Evolutionary conservation across 2,888 invertebrate species (phyloP).

Genomic region (Megalurothrips usitatus): DNA sequence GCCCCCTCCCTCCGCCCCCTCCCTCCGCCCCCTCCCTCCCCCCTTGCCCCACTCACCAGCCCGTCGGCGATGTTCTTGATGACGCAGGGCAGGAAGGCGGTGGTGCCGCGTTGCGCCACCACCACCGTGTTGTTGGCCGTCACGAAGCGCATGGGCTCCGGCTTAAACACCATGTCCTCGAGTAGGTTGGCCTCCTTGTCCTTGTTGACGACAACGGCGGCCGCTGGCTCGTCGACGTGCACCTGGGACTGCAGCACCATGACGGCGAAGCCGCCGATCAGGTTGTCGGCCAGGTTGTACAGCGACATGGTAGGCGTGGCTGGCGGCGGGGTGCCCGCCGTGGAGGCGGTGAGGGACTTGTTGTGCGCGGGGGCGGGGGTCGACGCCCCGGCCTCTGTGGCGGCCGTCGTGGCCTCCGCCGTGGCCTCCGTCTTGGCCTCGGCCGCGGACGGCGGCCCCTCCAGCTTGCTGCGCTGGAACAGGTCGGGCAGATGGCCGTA

Average conservation of each 20-base stretch:
- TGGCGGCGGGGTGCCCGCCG: neutral
- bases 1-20: no score
- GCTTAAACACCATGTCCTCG: slow-evolving; percentile 8
- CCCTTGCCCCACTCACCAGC: neutral
- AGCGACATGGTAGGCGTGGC: neutral
- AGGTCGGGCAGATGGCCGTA: neutral
- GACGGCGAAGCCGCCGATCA: slow-evolving; percentile 18
- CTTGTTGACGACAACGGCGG: neutral
- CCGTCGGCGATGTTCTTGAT: slow-evolving; percentile 12
- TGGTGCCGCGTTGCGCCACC: slow-evolving; percentile 4
- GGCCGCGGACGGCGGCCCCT: neutral
- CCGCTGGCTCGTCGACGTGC: neutral
- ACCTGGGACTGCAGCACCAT: slow-evolving; percentile 19
- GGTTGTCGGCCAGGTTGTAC: neutral
- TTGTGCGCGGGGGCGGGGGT: neutral
- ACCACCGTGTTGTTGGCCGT: slow-evolving; percentile 16
- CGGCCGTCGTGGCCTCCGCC: no score
- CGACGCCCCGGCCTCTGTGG: no score
- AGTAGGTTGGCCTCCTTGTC: neutral
- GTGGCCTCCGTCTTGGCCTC: neutral
- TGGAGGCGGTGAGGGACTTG: neutral
- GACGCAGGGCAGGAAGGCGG: slow-evolving; percentile 14
- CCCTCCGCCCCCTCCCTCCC: no score
- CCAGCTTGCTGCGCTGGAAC: neutral
- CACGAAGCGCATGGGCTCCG: slow-evolving; percentile 11